Evolutionary conservation across 2,888 invertebrate species (phyloP), one percentile per base, ranked within the genome.

Genomic region (Odiellus spinosus): DNA sequence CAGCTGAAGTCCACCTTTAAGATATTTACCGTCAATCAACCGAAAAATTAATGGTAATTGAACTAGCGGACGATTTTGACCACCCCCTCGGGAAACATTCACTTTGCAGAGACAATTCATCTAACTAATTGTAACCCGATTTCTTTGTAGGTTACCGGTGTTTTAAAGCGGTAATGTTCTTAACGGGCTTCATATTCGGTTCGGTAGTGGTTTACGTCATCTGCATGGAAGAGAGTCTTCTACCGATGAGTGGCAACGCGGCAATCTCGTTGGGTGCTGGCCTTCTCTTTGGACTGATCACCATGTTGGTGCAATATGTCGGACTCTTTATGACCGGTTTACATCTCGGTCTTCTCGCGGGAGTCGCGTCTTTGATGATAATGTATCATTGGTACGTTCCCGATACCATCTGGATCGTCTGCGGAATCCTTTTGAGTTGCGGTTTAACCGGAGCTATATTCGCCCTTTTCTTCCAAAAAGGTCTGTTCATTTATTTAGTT

Each of bases 151-250:
- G 87, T 46, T 87, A 87, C 68, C 76, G 86, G 53, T 85, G 83
- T 65, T 82, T 86, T 67, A 84, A 85, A 65, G 82, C 82, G 12
- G 78, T 81, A 51, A 83, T 86, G 76, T 87, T 87, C 65, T 72
- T 86, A 44, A 86, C 84, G 42, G 87, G 87, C 32, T 80, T 86
- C 64, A 78, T 83, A 51, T 86, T 84, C 63, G 85, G 82, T 14
- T 77, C 83, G 43, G 76, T 81, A 52, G 75, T 84, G 53, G 81
- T 85, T 38, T 86, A 81, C 65, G 66, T 80, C 42, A 53, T 56
- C 17, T 55, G 55, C 42, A 54, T 49, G 35, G 52, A 52, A 36
- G 56, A 55, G 42, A 50, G 52, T 32, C 47, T 56, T 8, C 40
- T 54, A 18, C 34, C 51, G 11, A 48, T 49, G 15, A 61, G 60